Base-by-base conservation (phyloP, 2,113 vertebrate genomes). In the Meriones unguiculatus region DNA sequence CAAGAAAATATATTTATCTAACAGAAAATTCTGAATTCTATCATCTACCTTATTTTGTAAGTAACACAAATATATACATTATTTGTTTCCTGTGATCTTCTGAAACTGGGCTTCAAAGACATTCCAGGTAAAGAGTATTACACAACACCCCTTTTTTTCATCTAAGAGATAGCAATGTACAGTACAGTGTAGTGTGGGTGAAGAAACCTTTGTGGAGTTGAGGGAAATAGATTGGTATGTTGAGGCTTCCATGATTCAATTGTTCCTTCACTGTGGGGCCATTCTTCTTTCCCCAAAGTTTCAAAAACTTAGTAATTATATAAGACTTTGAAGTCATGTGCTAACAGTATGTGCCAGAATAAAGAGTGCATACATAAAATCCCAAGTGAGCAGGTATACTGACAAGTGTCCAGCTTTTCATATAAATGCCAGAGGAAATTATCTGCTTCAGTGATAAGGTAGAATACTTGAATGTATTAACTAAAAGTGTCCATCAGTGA, bases 351-450 rank as follows among this genome's bases (percentile, higher is more conserved):
- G 12, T 62, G 28, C 59, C 59, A 91, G 50, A 78, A 94, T 67
- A 94, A 95, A 93, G 32, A 50, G 41, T 38, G n/a, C 28, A 94
- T 62, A 78, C 13, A 52, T 72, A 59, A 95, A 93, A 35, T 82
- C 88, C 90, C 78, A 90, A 93, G 75, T 67, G 85, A 91, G 32
- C 59, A 94, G 41, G 64, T 91, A 77, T 41, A 32, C 77, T 13
- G 28, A 94, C 32, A 41, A 46, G 77, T 67, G 54, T 90, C 86
- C 38, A 89, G 9, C 69, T 80, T 93, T 89, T 91, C 84, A 75
- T 62, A 80, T 76, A 87, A 91, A 90, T 94, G 85, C 87, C 87
- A 87, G 67, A 93, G 91, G 84, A 93, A 96, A 91, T 95, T 89
- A 93, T 35, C n/a, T 90, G 69, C 32, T 89, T 95, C 90, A 95